Evolutionary conservation across 2,888 invertebrate species (phyloP), one percentile per base, ranked within the genome.

Genomic region (Tenthredo notha): DNA sequence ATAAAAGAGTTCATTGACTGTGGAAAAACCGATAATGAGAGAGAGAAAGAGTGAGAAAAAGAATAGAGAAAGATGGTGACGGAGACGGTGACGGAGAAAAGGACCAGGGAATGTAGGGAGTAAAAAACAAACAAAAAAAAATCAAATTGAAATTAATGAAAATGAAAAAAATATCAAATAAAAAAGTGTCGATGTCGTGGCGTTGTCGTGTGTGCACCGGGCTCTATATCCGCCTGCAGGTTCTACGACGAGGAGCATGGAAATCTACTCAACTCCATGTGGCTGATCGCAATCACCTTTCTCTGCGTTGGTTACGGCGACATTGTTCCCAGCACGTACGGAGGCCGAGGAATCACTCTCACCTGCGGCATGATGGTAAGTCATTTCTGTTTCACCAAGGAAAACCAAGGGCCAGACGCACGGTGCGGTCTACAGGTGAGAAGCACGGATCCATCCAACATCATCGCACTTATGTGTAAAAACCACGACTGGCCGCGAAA

Each of bases 211-310:
- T 74, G 82, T 72, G 83, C 85, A 86, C 77, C 77, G 72, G 85
- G 50, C 67, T 85, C 80, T 85, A 50, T 85, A 77, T 84, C 75
- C 85, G 72, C 78, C 86, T 84, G 85, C 93, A 98, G 98, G 96
- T 98, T 98, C 95, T 98, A 98, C 95, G 98, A 98, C 93, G 97
- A 97, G 94, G 98, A 98, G 95, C 98, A 98, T 95, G 98, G 98
- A 94, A 98, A 98, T 95, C 96, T 98, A 93, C 96, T 98, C 94
- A 99, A 99, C 95, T 98, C 98, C 92, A 98, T 99, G 98, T 99
- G 99, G 99, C 96, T 99, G 95, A 98, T 99, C 94, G 98, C 99
- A 92, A 98, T 99, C 94, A 99, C 99, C 92, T 99, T 99, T 96
- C 97, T 99, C 94, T 98, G 98, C 95, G 98, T 99, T 93, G 99